Evolutionary conservation across 1,140 invertebrate species (phyloP).

Genomic region (Dryas iulia): DNA sequence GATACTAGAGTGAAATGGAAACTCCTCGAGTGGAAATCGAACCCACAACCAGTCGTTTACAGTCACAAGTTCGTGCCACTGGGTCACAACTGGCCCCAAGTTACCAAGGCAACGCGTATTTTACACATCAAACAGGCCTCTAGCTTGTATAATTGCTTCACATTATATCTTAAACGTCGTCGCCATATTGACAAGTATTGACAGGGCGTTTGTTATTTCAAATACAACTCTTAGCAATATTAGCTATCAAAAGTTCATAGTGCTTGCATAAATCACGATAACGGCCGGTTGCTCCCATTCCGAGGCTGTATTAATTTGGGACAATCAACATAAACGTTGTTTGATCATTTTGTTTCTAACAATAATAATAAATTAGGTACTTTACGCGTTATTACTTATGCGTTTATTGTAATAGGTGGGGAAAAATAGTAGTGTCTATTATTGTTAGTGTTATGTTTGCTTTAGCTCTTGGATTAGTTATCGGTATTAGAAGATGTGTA

Average conservation of each 20-base stretch:
- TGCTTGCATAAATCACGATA: slow-evolving; percentile 34
- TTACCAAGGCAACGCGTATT: too few species aligned
- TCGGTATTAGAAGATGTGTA: too few species aligned
- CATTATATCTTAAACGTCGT: background rate
- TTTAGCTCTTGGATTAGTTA: too few species aligned
- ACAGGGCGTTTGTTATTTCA: slow-evolving; percentile 7
- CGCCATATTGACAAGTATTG: slow-evolving; percentile 9
- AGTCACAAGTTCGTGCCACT: too few species aligned
- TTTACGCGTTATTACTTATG: background rate
- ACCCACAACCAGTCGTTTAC: too few species aligned
- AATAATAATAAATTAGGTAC: background rate
- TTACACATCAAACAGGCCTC: too few species aligned
- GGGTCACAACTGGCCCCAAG: too few species aligned
- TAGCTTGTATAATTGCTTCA: background rate
- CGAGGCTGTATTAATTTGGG: slow-evolving; percentile 31
- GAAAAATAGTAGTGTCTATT: background rate
- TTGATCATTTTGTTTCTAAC: background rate
- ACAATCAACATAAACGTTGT: slow-evolving; percentile 23
- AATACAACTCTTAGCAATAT: slow-evolving; percentile 16
- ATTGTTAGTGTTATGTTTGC: too few species aligned
- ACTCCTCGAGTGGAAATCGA: too few species aligned
- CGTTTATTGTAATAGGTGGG: too few species aligned
- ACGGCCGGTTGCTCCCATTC: slow-evolving; percentile 28
- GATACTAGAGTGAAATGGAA: too few species aligned
- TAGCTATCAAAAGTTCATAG: slow-evolving; percentile 33